Base-by-base conservation (phyloP, 2,797 vertebrate genomes). In the Syngnathus rostellatus region DNA sequence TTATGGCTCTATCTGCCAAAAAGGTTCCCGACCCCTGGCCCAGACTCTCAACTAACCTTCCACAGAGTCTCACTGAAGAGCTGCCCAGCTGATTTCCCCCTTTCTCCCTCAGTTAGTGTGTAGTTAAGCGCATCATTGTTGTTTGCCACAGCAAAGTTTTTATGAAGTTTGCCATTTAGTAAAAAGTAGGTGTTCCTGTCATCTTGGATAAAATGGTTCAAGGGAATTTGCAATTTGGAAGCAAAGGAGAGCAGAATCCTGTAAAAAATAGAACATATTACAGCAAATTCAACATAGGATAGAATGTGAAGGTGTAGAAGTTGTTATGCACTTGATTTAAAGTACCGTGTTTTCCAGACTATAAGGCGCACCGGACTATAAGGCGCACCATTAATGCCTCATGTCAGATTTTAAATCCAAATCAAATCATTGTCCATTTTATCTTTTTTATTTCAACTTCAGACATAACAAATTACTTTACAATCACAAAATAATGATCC, bases 121-220 rank as follows among this genome's bases (percentile, higher is more conserved):
- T 94, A 94, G 70, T 87, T 89, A 21, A 94, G 84, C 45, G 93
- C 8, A 11, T 76, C 69, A 0, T 93, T 92, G 66, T 93, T 78
- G 62, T 80, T 76, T n/a, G 84, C 77, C 61, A 94, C 91, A 0
- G 80, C 68, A 1, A 77, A 81, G 0, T 88, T 81, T 71, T 77
- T 90, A 3, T 86, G 68, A 2, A 85, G 79, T 5, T 41, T 12
- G 16, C 87, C 87, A 0, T 92, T 93, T 3, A 93, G 55, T n/a
- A 89, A 73, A 72, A 89, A 91, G 74, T 89, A 94, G 2, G 92
- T 92, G 67, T 94, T 94, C 68, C 75, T 76, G 73, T 93, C 80
- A 0, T 88, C 77, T 66, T 92, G 80, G 69, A 89, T 68, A 68
- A 94, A 93, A 7, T 9, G 68, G 64, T 87, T 88, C 23, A 92